Percentiles rank a stretch among this genome's conserved stretches.
phyloP scores from a whole-genome alignment of 2,113 vertebrate genomes.

The Micronycteris hirsuta region DNA sequence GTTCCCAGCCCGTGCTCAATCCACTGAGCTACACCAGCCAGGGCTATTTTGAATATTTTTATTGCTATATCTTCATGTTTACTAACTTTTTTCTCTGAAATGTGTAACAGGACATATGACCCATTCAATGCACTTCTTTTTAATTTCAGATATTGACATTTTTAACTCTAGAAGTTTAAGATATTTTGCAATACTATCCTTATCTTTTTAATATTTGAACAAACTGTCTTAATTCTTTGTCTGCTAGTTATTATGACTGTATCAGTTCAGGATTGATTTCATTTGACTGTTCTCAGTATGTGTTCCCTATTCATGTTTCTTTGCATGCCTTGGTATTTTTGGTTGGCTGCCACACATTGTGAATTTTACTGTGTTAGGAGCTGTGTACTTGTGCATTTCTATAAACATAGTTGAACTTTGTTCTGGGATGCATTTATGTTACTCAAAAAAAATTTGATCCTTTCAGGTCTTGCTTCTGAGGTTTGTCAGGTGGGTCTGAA shows the following conservation, averaged over 20 bases:
- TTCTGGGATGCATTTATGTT: background rate
- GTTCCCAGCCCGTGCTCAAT: too few species aligned
- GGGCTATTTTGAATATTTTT: background rate
- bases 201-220: background rate
- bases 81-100: background rate
- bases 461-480: background rate
- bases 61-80: background rate
- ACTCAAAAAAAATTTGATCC: background rate
- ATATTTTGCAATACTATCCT: background rate
- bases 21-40: too few species aligned
- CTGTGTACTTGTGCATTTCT: background rate
- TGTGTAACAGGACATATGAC: background rate
- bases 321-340: background rate
- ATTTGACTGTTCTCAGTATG: background rate
- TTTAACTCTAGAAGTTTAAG: background rate
- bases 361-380: background rate
- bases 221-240: background rate
- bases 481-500: background rate
- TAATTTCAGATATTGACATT: background rate
- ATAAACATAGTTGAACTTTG: background rate
- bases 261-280: background rate
- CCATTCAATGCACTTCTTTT: background rate
- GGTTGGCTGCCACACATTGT: background rate
- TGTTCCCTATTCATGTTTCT: background rate
- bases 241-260: background rate